These are phyloP conservation scores for Cepaea hortensis DNA, from an alignment of 2,888 invertebrate genomes.

Conservation along the genomic window DNA sequence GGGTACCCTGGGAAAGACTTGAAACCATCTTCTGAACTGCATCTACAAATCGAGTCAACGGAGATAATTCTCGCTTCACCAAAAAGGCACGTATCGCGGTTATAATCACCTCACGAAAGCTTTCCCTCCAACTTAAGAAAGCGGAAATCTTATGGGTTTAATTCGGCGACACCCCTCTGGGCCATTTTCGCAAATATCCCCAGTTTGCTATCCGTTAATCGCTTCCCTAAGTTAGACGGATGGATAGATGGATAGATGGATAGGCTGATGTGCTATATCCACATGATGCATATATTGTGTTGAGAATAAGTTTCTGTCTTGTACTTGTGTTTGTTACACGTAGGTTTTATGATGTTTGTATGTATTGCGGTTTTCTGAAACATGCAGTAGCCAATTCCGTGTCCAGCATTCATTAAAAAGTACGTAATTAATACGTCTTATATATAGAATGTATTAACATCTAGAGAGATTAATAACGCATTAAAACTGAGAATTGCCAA, in stretches of 20 bases:
- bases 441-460: too few species aligned
- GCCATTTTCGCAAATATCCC: not conserved
- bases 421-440: too few species aligned
- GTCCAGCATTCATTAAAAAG: too few species aligned
- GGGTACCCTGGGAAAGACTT: slow-evolving; percentile 23
- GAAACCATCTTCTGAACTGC: not conserved
- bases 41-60: not conserved
- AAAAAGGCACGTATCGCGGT: not conserved
- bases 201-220: not conserved
- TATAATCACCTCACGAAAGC: not conserved
- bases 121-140: not conserved
- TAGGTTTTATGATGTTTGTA: too few species aligned
- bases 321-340: too few species aligned
- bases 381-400: too few species aligned
- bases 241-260: slow-evolving; percentile 30
- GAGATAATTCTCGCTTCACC: slow-evolving; percentile 4
- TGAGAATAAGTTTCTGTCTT: too few species aligned
- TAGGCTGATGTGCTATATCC: not conserved
- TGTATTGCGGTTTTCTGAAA: too few species aligned
- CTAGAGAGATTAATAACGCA: too few species aligned
- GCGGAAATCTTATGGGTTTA: not conserved
- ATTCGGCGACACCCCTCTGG: not conserved
- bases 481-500: too few species aligned
- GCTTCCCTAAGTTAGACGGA: not conserved
- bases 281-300: too few species aligned